Evolutionary conservation across 2,113 vertebrate species (phyloP), one percentile per base, ranked within the genome.

Genomic region (Anas platyrhynchos): DNA sequence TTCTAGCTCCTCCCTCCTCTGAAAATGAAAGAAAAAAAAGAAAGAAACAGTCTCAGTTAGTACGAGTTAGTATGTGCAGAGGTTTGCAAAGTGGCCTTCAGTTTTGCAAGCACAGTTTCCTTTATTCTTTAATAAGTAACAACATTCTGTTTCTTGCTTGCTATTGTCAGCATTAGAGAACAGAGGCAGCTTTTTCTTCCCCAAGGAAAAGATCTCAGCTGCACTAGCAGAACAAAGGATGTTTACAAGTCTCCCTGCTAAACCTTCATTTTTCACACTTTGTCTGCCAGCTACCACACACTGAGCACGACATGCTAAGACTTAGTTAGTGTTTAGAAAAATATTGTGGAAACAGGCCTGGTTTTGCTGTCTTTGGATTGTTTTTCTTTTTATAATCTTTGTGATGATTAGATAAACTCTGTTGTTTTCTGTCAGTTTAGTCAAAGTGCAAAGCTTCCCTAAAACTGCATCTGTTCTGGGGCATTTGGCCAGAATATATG

Each of bases 1-100:
- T 83, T 97, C 96, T 43, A 97, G 65, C 69, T 95, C 89, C 21
- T 97, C 96, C 11, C 29, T 89, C 8, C 44, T 48, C 97, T 97
- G 89, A 90, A 96, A 97, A 91, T 8, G 17, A 82, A 84, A 59
- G 29, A 4, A 29, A 69, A 48, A 46, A 44, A 15, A 41, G 44
- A 44, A 48, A 13, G 0, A 27, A 23, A 3, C 6, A 36, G 4
- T 17, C 15, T 75, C 26, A 50, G 16, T 54, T 41, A 68, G 1
- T 9, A 32, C 6, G 15, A 50, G 16, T 54, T 41, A 68, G 1
- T 9, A 32, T 7, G 15, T 46, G 13, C n/a, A 58, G 48, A 76
- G 25, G 7, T 88, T 88, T 82, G 58, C 69, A 89, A 76, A 82
- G 31, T 16, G 36, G 77, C 59, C 16, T 66, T 79, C 31, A 18